Conservation (phyloP, 2,888 invertebrate genomes). For the Ligdia adustata region DNA sequence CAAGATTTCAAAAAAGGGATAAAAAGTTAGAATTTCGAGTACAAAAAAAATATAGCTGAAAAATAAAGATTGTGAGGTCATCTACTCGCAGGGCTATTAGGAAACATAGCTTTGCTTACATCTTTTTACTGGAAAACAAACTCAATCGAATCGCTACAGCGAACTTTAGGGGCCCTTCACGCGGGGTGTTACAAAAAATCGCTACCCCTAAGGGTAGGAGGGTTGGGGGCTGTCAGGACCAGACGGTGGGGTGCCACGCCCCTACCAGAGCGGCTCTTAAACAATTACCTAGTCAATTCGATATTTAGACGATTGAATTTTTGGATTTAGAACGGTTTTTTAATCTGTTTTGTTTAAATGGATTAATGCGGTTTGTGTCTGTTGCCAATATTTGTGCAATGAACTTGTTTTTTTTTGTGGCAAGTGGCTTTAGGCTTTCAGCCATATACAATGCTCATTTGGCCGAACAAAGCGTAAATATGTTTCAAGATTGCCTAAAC, state of each 20-base stretch:
- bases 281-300: constrained; percentile 56
- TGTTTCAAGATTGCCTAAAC: no score
- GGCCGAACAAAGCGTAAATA: no score
- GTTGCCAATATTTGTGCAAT: no score
- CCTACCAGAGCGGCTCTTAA: constrained; percentile 52
- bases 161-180: constrained; percentile 20
- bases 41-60: no score
- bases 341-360: constrained; percentile 33
- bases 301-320: constrained; percentile 23
- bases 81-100: no score
- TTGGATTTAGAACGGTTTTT: constrained; percentile 15
- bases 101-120: neutral
- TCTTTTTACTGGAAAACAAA: neutral
- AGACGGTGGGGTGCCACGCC: constrained; percentile 50
- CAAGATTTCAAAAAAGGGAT: no score
- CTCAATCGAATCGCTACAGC: constrained; percentile 13
- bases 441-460: no score
- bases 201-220: constrained; percentile 56
- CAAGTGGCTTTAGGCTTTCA: no score
- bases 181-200: constrained; percentile 75
- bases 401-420: no score
- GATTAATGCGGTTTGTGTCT: no score
- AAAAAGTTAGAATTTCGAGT: no score
- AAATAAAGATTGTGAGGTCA: no score
- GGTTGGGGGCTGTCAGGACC: constrained; percentile 63